Conservation (phyloP, 2,888 invertebrate species). For the Eledona agricola region DNA sequence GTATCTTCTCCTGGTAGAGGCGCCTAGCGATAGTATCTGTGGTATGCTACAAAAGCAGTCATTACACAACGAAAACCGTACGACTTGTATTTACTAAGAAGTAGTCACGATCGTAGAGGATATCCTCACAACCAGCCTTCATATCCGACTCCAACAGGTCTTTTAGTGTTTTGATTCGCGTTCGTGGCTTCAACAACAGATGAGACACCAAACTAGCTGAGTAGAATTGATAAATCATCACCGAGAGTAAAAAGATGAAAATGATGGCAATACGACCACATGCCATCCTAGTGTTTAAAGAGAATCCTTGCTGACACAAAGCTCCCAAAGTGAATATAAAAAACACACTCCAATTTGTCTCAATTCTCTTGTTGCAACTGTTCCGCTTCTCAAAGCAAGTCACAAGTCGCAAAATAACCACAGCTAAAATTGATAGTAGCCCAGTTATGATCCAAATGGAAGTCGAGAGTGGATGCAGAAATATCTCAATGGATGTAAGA, state of each 20-base stretch:
- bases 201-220: slow-evolving; percentile 74
- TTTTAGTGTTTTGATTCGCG: slow-evolving; percentile 67
- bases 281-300: slow-evolving; percentile 36
- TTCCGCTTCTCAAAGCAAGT: slow-evolving; percentile 41
- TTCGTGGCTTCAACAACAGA: slow-evolving; percentile 68
- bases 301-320: slow-evolving; percentile 55
- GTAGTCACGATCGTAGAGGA: slow-evolving; percentile 69
- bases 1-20: slow-evolving; percentile 69
- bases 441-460: slow-evolving; percentile 51
- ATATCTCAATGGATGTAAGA: slow-evolving; percentile 49
- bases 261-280: slow-evolving; percentile 51
- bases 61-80: not conserved
- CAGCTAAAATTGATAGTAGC: slow-evolving; percentile 37
- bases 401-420: slow-evolving; percentile 45
- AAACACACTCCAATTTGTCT: slow-evolving; percentile 49
- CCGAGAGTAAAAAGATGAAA: slow-evolving; percentile 48
- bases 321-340: slow-evolving; percentile 49
- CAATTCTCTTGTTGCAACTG: slow-evolving; percentile 27
- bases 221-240: slow-evolving; percentile 72
- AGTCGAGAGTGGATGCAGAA: slow-evolving; percentile 51
- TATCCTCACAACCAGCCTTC: slow-evolving; percentile 70
- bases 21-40: slow-evolving; percentile 67
- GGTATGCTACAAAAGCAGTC: slow-evolving; percentile 42
- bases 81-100: slow-evolving; percentile 58
- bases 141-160: slow-evolving; percentile 68